Base-by-base conservation (phyloP, 2,888 invertebrate species). In the Phrixothrix hirtus region DNA sequence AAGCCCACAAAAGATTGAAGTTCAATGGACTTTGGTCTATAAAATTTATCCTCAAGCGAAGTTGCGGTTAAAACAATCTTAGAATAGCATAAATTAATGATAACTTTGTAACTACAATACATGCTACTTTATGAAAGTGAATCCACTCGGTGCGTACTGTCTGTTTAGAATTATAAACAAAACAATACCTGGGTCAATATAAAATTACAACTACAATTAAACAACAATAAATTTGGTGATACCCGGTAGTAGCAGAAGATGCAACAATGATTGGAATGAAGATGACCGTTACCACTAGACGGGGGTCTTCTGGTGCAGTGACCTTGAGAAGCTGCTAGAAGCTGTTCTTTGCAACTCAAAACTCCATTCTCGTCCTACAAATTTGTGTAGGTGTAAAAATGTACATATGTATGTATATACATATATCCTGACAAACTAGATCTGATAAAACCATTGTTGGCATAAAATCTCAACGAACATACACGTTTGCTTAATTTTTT, bases 261-360 rank as follows among this genome's bases (percentile, higher is more conserved):
- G 45, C 58, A 62, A 60, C 47, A 58, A 64, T 59, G 58, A 61
- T 49, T 43, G 63, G 63, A 64, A 64, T 64, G 62, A 60, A 49
- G 57, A 42, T 53, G 56, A 64, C 64, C 62, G 64, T 64, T 64
- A 64, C 51, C 39, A 43, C 47, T 52, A 57, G 57, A 59, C 53
- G 44, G 54, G 43, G 49, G 30, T 55, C 53, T 51, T 53, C 49
- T 60, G 54, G 64, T 63, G 62, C 63, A 64, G 63, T 63, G 61
- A 64, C 64, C 64, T 64, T 64, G 63, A 46, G 55, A 60, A 45
- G 51, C 36, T 45, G 45, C 35, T 43, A 7, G 4, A 12, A 25
- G 32, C n/a, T 4, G 10, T 25, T 43, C 42, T 34, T 43, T 15
- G 15, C 34, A 1, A 16, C 13, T n/a, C 30, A 12, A 13, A 6